phyloP scores from a whole-genome alignment of 2,113 vertebrate species.

The Lipophrys pholis region DNA sequence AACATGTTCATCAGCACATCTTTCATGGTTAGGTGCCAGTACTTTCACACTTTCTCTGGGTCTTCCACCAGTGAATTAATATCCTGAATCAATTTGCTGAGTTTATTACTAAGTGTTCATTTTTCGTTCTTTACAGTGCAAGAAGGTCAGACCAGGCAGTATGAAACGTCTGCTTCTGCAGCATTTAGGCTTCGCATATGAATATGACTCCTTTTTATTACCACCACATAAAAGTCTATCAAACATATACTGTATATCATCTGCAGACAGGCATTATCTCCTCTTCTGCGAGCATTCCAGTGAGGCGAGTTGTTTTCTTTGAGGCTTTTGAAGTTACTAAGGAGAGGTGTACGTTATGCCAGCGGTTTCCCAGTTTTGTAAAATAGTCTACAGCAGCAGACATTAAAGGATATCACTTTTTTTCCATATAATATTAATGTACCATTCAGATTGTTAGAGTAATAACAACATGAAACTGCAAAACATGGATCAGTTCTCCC shows the following conservation, averaged over 20 bases:
- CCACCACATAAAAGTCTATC: constrained; percentile 24
- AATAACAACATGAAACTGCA: constrained; percentile 52
- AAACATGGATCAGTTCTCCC: constrained; percentile 48
- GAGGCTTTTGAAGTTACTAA: constrained; percentile 75
- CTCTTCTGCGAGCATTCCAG: constrained; percentile 41
- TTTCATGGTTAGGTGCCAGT: constrained; percentile 12
- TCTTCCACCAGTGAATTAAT: constrained; percentile 15
- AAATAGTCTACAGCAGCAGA: constrained; percentile 55
- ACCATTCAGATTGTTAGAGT: constrained; percentile 57
- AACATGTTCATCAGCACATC: constrained; percentile 3
- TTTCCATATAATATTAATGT: constrained; percentile 43
- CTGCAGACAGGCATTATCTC: constrained; percentile 24
- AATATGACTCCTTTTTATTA: constrained; percentile 27
- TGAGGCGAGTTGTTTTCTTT: constrained; percentile 67
- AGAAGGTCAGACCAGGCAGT: constrained; percentile 47
- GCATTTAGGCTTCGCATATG: constrained; percentile 42
- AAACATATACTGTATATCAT: constrained; percentile 3
- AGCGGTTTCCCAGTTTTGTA: constrained; percentile 31
- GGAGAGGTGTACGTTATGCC: constrained; percentile 36
- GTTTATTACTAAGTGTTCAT: constrained; percentile 65
- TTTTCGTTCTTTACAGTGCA: constrained; percentile 49
- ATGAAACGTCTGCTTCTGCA: constrained; percentile 20
- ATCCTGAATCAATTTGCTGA: constrained; percentile 53
- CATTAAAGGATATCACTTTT: constrained; percentile 63
- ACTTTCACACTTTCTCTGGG: constrained; percentile 20